Evolutionary conservation across 2,797 vertebrate genomes (phyloP), one percentile per base, ranked within the genome.

Genomic region (Molossus alvarezi): DNA sequence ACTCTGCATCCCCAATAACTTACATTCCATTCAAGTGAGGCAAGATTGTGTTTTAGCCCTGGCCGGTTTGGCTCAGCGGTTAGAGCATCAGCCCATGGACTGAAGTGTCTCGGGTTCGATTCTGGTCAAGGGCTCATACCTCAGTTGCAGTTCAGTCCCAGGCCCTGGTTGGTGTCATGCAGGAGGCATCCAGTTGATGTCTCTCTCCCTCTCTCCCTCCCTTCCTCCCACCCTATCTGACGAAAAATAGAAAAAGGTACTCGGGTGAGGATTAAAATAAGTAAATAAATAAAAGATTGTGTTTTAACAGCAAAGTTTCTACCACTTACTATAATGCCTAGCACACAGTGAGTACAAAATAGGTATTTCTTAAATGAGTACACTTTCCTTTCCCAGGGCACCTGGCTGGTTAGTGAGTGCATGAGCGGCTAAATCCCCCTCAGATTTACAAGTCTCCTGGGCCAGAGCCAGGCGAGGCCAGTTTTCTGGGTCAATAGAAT

Each of bases 401-500:
- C 25, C 29, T 53, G 23, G 29, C 11, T 67, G 45, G 33, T n/a
- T 84, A 85, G 51, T 76, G 92, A 85, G 33, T 12, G 65, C 1
- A 3, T 11, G 62, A 23, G 20, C 33, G 6, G 25, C 48, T 73
- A 71, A 79, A 73, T 91, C 69, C 13, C 45, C 33, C 84, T 92
- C 64, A 27, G 9, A 58, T 95, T 27, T 57, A 53, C 81, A 53
- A 23, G 41, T 85, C 20, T 69, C 9, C 1, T 77, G 69, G 55
- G 58, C 37, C 45, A 37, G 21, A 37, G 45, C 73, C 9, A 0
- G 48, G 76, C 69, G 18, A 85, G 81, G 79, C 73, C 33, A 79
- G 51, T 17, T 55, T 45, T 81, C 82, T 88, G 51, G 51, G 90
- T 90, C 85, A 69, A 79, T 51, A 86, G 14, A 27, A 94, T 1